Conservation (phyloP, 2,888 invertebrate species). For the Apotomis turbidana region DNA sequence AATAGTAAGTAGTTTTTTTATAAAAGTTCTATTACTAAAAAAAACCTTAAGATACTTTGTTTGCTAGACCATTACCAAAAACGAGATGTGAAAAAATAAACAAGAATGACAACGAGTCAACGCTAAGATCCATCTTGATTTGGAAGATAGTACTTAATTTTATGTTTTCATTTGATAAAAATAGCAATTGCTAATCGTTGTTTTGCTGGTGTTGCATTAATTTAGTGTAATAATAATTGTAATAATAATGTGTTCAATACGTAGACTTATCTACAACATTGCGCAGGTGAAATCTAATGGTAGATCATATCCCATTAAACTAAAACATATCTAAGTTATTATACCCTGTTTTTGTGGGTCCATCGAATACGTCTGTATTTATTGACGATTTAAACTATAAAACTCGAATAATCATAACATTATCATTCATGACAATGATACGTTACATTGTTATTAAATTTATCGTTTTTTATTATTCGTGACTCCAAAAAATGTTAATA, state of each 20-base stretch:
- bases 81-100: too few species aligned
- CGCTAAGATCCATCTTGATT: too few species aligned
- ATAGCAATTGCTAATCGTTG: too few species aligned
- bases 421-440: slow-evolving; percentile 48
- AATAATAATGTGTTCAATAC: background rate
- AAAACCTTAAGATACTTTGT: too few species aligned
- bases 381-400: slow-evolving; percentile 40
- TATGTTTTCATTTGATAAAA: too few species aligned
- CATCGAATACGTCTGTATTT: slow-evolving; percentile 38
- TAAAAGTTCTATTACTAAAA: too few species aligned
- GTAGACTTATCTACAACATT: background rate
- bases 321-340: slow-evolving; percentile 22
- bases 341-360: slow-evolving; percentile 29
- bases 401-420: slow-evolving; percentile 43
- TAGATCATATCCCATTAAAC: slow-evolving; percentile 15
- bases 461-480: slow-evolving; percentile 57
- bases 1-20: too few species aligned
- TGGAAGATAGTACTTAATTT: too few species aligned
- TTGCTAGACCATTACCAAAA: too few species aligned
- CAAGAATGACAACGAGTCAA: too few species aligned
- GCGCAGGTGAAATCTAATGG: slow-evolving; percentile 25
- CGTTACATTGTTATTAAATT: slow-evolving; percentile 62
- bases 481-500: slow-evolving; percentile 61
- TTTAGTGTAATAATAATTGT: background rate
- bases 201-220: background rate